Evolutionary conservation across 2,888 invertebrate species (phyloP), one percentile per base, ranked within the genome.

Genomic region (Eupithecia exiguata): DNA sequence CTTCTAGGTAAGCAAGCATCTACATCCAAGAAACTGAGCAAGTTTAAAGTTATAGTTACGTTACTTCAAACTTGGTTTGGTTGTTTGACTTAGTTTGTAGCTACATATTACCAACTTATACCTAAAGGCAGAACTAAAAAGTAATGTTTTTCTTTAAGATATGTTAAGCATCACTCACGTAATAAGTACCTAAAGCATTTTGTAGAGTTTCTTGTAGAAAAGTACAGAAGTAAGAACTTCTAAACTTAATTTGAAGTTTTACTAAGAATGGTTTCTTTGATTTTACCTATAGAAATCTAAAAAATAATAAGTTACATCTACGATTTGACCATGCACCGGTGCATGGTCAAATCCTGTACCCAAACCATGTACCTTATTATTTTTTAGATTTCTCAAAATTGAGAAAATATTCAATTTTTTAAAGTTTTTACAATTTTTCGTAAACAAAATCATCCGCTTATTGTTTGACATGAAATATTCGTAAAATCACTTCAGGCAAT

Each of bases 401-500:
- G n/a, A n/a, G n/a, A n/a, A n/a, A n/a, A n/a, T n/a, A n/a, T n/a
- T n/a, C n/a, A n/a, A n/a, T n/a, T 14, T 3, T 43, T 12, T 5
- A 16, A 16, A 3, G 3, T 38, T 12, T 16, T 0, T 40, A 12
- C 1, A 6, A 18, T 46, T 18, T n/a, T 49, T n/a, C 18, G 3
- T 21, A 21, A 21, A 7, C n/a, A 2, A 49, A 10, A 21, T 53
- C 7, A 49, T 9, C n/a, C 9, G 46, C n/a, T n/a, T n/a, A 18
- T 68, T 68, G 65, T 72, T 70, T 38, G 36, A 68, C 46, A 14
- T 66, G 21, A 40, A 43, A 7, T 25, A 66, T 61, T 61, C 71
- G 72, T 82, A 77, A 81, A 86, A 88, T 63, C 91, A 90, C 90
- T 91, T 84, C 77, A 82, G 80, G 83, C 87, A 87, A 91, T 90